Conservation (phyloP, 1,140 invertebrate genomes). For the Pissodes strobi region DNA sequence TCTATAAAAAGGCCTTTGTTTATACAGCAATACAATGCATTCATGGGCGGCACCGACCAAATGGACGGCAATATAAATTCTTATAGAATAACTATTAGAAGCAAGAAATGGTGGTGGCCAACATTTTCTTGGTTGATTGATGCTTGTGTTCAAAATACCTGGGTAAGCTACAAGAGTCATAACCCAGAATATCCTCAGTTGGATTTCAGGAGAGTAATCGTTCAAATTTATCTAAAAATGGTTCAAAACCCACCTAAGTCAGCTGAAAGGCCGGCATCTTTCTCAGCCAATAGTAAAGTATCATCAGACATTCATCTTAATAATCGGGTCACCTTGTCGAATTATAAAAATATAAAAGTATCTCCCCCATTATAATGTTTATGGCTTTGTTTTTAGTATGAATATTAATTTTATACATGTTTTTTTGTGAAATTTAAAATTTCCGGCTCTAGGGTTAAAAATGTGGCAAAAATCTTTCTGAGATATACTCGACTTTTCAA, state of each 20-base stretch:
- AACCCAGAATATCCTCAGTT: conserved; percentile 33
- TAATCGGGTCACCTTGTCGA: conserved; percentile 15
- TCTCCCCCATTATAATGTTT: too few relatives aligned
- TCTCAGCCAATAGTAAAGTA: conserved; percentile 17
- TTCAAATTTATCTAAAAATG: conserved; percentile 32
- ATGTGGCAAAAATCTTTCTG: too few relatives aligned
- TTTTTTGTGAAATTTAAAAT: too few relatives aligned
- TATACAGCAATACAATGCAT: conserved; percentile 46
- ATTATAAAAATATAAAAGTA: too few relatives aligned
- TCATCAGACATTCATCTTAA: conserved; percentile 28
- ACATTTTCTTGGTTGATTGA: conserved; percentile 49
- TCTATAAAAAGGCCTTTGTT: conserved; percentile 38
- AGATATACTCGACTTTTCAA: too few relatives aligned
- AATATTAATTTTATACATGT: too few relatives aligned
- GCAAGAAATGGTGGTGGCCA: conserved; percentile 54
- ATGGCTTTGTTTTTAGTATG: too few relatives aligned
- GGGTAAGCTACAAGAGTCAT: conserved; percentile 43
- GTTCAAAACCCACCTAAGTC: conserved; percentile 22
- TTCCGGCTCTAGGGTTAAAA: too few relatives aligned
- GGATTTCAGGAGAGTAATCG: conserved; percentile 40
- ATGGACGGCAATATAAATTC: conserved; percentile 53
- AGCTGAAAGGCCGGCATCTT: conserved; percentile 16
- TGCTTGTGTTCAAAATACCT: conserved; percentile 50
- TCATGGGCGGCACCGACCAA: conserved; percentile 51
- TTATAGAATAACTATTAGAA: conserved; percentile 49